Base-by-base conservation (phyloP, 2,113 vertebrate species). In the Damaliscus lunatus region DNA sequence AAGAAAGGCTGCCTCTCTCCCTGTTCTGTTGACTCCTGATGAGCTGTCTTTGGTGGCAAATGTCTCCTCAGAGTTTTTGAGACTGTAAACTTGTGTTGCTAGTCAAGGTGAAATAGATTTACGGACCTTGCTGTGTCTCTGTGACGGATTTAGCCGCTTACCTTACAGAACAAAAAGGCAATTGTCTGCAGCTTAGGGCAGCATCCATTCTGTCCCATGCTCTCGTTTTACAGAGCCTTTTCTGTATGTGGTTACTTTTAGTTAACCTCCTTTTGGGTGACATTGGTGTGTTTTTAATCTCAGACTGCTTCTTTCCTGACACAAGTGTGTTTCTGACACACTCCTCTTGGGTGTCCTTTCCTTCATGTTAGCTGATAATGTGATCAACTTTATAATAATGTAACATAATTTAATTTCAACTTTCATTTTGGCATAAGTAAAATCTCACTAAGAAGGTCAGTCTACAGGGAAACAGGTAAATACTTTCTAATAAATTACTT, bases 61-160 rank as follows among this genome's bases (percentile, higher is more conserved):
- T 96, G 81, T 96, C 89, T 98, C 87, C 53, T 94, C 96, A 83
- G 95, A 97, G 96, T 89, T 96, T 96, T 94, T 85, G 88, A 98
- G 93, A 88, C 89, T 3, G 0, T 98, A 88, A 95, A 97, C 87
- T 90, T 74, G 87, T 43, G 31, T 89, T 40, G 93, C 91, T 92
- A 4, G 96, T 92, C 17, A 46, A 93, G 67, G 64, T 36, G 80
- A 97, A 87, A 87, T 43, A 67, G 91, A 96, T 92, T 95, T 96
- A 88, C 74, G 31, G 84, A 27, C 84, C 64, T 89, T 83, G 88
- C 88, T 92, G 33, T 94, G 85, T 94, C 81, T 91, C 88, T 57
- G 62, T 95, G 96, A 88, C 1, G 1, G 94, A 90, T 96, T 96
- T 96, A 91, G 89, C 59, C 1, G 3, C 80, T 97, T 62, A 74